Conservation (phyloP, 2,888 invertebrate species). For the Xanthorhoe designata region DNA sequence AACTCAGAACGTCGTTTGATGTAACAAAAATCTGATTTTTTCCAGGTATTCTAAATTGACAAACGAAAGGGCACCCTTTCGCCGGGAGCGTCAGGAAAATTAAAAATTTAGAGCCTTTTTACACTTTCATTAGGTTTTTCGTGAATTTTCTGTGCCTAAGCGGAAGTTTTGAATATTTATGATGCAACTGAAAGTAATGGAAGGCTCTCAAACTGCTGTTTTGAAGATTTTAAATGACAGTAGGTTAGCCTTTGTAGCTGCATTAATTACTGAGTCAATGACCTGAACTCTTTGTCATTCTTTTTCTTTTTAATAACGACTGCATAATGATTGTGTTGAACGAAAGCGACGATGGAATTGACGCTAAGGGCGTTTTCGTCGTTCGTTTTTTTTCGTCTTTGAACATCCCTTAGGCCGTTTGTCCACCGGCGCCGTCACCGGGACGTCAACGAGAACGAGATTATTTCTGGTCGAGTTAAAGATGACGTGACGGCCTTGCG, state of each 20-base stretch:
- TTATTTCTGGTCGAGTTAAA: too few relatives aligned
- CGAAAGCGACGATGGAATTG: too few relatives aligned
- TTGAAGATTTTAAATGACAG: constrained; percentile 4
- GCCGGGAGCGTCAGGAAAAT: constrained; percentile 19
- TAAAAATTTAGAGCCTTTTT: constrained; percentile 26
- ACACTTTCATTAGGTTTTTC: constrained; percentile 23
- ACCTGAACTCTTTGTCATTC: too few relatives aligned
- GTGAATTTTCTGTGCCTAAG: constrained; percentile 3
- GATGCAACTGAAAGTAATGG: constrained; percentile 6
- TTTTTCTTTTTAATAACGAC: too few relatives aligned
- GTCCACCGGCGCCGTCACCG: too few relatives aligned
- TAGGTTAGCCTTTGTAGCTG: neutral
- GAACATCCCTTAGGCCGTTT: too few relatives aligned
- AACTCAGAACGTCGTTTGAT: constrained; percentile 25
- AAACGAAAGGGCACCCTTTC: constrained; percentile 25
- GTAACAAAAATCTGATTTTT: constrained; percentile 29
- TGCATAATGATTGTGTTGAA: too few relatives aligned
- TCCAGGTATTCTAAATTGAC: constrained; percentile 26
- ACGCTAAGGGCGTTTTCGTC: too few relatives aligned
- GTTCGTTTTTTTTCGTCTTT: too few relatives aligned
- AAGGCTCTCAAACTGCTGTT: constrained; percentile 7
- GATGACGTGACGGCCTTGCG: too few relatives aligned
- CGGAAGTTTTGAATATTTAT: constrained; percentile 14
- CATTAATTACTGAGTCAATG: too few relatives aligned
- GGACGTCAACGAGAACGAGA: too few relatives aligned